Evolutionary conservation across 2,797 vertebrate species (phyloP).

Genomic region (Sternarchorhynchus goeldii): DNA sequence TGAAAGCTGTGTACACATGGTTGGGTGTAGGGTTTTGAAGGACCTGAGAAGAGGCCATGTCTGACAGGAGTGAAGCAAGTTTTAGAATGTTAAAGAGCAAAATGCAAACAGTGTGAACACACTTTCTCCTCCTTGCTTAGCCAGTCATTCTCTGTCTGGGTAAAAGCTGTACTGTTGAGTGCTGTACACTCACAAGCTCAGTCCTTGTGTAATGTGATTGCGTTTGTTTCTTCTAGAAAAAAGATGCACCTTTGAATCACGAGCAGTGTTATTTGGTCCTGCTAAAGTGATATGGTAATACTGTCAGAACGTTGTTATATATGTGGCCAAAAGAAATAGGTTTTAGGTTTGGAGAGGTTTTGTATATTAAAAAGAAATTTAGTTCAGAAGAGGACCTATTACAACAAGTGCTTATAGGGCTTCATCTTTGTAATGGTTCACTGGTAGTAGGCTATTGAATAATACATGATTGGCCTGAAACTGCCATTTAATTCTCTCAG

Average conservation of each 20-base stretch:
- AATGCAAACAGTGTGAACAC: neutral
- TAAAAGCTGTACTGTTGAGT: neutral
- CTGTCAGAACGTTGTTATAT: neutral
- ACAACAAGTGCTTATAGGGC: neutral
- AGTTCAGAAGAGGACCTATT: too few relatives aligned
- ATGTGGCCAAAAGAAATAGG: neutral
- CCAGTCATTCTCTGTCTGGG: neutral
- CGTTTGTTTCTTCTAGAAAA: neutral
- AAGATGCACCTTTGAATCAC: neutral
- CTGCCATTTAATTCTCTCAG: slow-evolving; percentile 14
- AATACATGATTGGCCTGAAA: neutral
- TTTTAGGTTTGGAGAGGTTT: slow-evolving; percentile 10
- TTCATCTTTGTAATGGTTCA: neutral
- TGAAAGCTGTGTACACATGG: slow-evolving; percentile 59
- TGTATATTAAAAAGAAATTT: neutral
- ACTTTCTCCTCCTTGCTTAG: neutral
- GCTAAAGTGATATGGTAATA: neutral
- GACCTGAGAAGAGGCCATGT: neutral
- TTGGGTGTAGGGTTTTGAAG: neutral
- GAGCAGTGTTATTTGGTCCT: slow-evolving; percentile 31
- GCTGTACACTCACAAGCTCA: neutral
- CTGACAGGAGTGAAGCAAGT: neutral
- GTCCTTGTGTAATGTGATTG: slow-evolving; percentile 11
- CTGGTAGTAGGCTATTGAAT: neutral
- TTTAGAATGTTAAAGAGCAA: slow-evolving; percentile 23